These are phyloP conservation scores for Zoanthus sansibaricus DNA, from an alignment of 92 coral and sea anemone genomes.

Conservation along the genomic window DNA sequence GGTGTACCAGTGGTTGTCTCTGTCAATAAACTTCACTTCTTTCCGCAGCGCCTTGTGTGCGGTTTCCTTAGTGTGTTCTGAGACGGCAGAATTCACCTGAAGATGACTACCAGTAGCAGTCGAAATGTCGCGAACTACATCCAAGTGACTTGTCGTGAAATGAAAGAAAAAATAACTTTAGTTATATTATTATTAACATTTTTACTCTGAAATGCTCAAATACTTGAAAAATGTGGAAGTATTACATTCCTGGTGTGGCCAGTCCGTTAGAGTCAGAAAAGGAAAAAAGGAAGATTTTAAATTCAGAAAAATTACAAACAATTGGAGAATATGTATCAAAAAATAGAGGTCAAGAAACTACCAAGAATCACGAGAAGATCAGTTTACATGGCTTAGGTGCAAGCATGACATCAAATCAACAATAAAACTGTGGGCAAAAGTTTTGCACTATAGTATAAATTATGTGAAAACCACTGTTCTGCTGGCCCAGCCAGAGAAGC, in stretches of 20 bases:
- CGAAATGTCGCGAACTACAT: too few species aligned
- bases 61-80: too few species aligned
- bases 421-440: background rate
- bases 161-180: too few species aligned
- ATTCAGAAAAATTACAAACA: slow-evolving; percentile 13
- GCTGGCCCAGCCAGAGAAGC: slow-evolving; percentile 15
- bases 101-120: too few species aligned
- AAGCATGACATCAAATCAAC: background rate
- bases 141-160: too few species aligned
- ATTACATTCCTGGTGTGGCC: background rate
- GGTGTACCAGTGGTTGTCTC: too few species aligned
- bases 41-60: too few species aligned
- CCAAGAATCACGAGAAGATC: slow-evolving; percentile 5
- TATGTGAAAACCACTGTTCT: background rate
- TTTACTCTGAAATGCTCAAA: background rate
- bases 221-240: slow-evolving; percentile 8
- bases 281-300: slow-evolving; percentile 9
- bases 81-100: too few species aligned
- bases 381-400: background rate
- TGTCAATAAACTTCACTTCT: too few species aligned
- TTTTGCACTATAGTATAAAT: background rate
- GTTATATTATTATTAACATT: background rate
- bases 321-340: slow-evolving; percentile 13
- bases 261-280: slow-evolving; percentile 1
- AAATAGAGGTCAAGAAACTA: slow-evolving; percentile 29